Percentiles rank a stretch among this genome's conserved stretches.
Conservation (phyloP, 2,113 vertebrate genomes). For the Apteryx mantelli region DNA sequence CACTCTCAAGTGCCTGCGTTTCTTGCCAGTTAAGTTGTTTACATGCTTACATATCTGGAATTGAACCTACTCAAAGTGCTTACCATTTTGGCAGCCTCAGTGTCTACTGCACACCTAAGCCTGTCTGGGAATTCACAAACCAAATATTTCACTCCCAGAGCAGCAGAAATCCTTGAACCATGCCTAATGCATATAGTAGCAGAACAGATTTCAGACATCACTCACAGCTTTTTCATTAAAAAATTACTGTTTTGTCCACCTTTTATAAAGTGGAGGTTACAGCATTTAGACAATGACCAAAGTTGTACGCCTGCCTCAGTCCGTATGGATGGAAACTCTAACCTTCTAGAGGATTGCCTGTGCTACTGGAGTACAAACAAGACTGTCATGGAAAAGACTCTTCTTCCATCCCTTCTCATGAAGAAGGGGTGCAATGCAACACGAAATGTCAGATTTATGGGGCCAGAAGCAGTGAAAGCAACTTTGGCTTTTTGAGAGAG, state of each 20-base stretch:
- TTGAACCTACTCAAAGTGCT: not conserved
- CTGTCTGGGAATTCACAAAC: not conserved
- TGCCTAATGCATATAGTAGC: not conserved
- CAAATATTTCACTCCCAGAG: not conserved
- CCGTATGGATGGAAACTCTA: not conserved
- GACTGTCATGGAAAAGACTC: not conserved
- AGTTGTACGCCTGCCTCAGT: not conserved
- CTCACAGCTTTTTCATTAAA: not conserved
- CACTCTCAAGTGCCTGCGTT: not conserved
- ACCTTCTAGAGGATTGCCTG: not conserved
- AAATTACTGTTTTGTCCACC: not conserved
- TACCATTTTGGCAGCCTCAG: not conserved
- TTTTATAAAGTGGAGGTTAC: not conserved
- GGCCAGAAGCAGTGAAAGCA: not conserved
- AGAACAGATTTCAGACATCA: not conserved
- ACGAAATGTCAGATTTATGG: not conserved
- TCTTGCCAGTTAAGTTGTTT: not conserved
- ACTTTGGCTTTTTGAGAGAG: not conserved
- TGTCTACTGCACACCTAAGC: not conserved
- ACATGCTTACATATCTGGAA: not conserved
- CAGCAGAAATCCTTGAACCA: not conserved
- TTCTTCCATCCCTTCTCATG: not conserved
- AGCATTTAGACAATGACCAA: not conserved
- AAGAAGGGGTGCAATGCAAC: not conserved
- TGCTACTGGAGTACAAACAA: not conserved